A percentile compares a stretch with the other conserved stretches of the same genome.
phyloP scores from a whole-genome alignment of 2,113 vertebrate genomes.

The Hassar affinis region DNA sequence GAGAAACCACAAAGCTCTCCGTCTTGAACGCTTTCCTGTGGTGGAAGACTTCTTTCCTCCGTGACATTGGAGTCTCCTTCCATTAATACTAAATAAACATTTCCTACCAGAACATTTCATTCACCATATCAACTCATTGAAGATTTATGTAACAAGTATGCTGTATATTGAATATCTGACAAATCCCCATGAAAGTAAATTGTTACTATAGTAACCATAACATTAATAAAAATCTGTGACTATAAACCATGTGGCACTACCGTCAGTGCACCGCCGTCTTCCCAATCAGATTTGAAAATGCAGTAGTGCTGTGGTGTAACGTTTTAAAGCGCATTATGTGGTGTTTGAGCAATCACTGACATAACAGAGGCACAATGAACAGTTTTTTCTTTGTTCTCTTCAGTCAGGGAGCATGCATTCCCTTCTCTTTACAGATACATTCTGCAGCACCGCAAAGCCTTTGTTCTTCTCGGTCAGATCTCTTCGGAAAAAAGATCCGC shows the following conservation, averaged over 20 bases:
- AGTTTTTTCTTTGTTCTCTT: neutral
- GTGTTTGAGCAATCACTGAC: neutral
- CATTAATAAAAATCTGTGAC: neutral
- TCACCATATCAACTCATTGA: neutral
- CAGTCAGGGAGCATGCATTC: conserved; percentile 53
- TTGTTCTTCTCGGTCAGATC: conserved; percentile 66
- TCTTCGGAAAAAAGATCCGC: conserved; percentile 53
- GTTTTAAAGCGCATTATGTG: neutral
- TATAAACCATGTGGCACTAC: neutral
- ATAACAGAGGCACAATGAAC: neutral
- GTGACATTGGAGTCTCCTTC: neutral
- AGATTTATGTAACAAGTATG: neutral
- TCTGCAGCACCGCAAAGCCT: conserved; percentile 57
- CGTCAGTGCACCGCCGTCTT: neutral
- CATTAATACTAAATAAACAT: neutral
- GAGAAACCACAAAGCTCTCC: neutral
- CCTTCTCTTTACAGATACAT: conserved; percentile 61
- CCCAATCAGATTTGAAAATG: neutral
- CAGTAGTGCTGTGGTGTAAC: neutral
- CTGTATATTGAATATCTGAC: neutral
- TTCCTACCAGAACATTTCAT: neutral
- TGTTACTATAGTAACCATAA: neutral
- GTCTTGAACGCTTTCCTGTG: conserved; percentile 1
- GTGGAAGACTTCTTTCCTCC: neutral
- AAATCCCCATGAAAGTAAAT: neutral